phyloP scores from a whole-genome alignment of 2,888 invertebrate genomes.

The Tetranychus piercei region DNA sequence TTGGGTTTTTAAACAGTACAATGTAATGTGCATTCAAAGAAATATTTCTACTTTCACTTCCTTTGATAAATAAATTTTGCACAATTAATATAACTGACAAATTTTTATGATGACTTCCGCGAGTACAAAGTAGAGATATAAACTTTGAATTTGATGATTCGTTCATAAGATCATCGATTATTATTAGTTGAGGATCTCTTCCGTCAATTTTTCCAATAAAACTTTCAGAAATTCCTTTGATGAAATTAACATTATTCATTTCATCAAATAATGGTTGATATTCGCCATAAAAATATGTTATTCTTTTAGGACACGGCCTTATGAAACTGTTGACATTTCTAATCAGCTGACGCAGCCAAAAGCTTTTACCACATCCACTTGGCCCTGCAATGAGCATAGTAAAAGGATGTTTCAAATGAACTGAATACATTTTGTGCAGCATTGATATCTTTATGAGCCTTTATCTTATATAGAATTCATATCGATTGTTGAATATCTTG shows the following conservation, averaged over 20 bases:
- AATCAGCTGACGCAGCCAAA: not conserved
- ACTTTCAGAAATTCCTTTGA: slow-evolving; percentile 2
- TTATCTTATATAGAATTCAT: too few species aligned
- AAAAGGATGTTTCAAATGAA: not conserved
- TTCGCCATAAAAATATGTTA: not conserved
- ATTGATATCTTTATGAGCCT: too few species aligned
- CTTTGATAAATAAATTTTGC: slow-evolving; percentile 17
- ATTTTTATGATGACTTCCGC: slow-evolving; percentile 16
- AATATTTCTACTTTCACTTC: slow-evolving; percentile 15
- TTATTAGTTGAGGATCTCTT: not conserved
- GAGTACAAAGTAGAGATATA: slow-evolving; percentile 10
- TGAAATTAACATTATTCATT: slow-evolving; percentile 7
- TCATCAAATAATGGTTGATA: slow-evolving; percentile 12
- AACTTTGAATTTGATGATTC: slow-evolving; percentile 10
- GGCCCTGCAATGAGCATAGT: not conserved
- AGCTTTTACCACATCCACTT: not conserved
- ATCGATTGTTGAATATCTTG: too few species aligned
- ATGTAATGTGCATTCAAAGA: slow-evolving; percentile 15
- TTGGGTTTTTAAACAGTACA: slow-evolving; percentile 8
- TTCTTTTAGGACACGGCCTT: not conserved
- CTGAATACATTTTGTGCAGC: not conserved
- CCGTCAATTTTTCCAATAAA: not conserved
- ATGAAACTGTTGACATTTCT: not conserved
- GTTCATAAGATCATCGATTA: slow-evolving; percentile 15
- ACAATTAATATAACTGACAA: slow-evolving; percentile 11